Conservation (phyloP, 2,797 vertebrate genomes). For the Sardinella longiceps region DNA sequence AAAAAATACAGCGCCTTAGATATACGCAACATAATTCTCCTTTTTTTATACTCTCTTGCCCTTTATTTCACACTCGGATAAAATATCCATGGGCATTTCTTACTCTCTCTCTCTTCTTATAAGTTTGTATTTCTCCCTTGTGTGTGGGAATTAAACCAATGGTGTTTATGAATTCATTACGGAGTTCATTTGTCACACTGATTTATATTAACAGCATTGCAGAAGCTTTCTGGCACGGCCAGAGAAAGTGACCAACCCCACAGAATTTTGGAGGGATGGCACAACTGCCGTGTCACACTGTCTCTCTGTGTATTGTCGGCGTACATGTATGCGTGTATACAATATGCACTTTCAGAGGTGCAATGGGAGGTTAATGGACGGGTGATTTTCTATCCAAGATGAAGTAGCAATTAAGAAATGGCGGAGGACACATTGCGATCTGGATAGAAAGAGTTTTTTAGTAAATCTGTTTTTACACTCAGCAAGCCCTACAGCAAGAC, state of each 20-base stretch:
- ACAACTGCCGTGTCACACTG: conserved; percentile 71
- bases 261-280: conserved; percentile 67
- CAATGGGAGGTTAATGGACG: conserved; percentile 19
- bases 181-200: conserved; percentile 15
- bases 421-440: conserved; percentile 77
- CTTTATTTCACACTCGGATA: not conserved
- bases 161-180: conserved; percentile 22
- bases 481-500: conserved; percentile 86
- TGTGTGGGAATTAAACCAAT: conserved; percentile 11
- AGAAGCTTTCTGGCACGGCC: not conserved
- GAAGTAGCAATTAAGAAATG: conserved; percentile 84
- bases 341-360: not conserved
- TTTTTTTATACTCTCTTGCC: not conserved
- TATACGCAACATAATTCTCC: not conserved
- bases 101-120: not conserved
- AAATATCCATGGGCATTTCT: conserved; percentile 15
- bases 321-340: conserved; percentile 9
- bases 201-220: conserved; percentile 11
- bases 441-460: conserved; percentile 77
- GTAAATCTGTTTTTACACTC: conserved; percentile 87
- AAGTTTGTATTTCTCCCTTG: not conserved
- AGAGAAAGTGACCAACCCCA: conserved; percentile 37
- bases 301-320: conserved; percentile 66
- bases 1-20: not conserved
- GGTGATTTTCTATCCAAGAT: conserved; percentile 76